A percentile compares a stretch with the other conserved stretches of the same genome.
Evolutionary conservation across 2,113 vertebrate genomes (phyloP).

Genomic region (Zosterops japonicus): DNA sequence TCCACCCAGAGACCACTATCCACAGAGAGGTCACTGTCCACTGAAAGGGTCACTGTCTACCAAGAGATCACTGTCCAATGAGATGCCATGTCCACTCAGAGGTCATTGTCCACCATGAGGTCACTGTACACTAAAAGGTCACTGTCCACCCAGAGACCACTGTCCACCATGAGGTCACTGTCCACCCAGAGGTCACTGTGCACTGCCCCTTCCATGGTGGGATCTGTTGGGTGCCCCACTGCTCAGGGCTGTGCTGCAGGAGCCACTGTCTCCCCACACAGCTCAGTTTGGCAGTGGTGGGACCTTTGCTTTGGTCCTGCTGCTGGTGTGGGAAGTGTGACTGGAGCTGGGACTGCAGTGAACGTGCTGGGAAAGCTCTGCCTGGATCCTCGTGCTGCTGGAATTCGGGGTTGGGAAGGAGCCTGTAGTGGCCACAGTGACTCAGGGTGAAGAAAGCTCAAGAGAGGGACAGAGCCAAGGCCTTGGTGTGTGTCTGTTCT

Average conservation of each 20-base stretch:
- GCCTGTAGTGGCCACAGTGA: neutral
- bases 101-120: neutral
- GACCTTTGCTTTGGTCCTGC: neutral
- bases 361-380: neutral
- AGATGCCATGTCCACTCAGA: no score
- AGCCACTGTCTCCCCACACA: rapidly evolving
- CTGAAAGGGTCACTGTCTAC: neutral
- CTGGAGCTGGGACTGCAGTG: neutral
- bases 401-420: neutral
- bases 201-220: neutral
- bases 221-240: neutral
- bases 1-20: neutral
- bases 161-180: neutral
- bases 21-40: neutral
- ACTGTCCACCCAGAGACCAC: neutral
- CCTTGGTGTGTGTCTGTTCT: neutral
- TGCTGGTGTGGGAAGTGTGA: neutral
- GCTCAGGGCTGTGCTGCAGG: neutral
- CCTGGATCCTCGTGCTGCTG: rapidly evolving
- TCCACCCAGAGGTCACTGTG: neutral
- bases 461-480: neutral
- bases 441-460: neutral
- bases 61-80: no score
- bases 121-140: neutral
- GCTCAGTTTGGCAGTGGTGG: neutral